Evolutionary conservation across 2,888 invertebrate species (phyloP), one percentile per base, ranked within the genome.

Genomic region (Cepaea hortensis): DNA sequence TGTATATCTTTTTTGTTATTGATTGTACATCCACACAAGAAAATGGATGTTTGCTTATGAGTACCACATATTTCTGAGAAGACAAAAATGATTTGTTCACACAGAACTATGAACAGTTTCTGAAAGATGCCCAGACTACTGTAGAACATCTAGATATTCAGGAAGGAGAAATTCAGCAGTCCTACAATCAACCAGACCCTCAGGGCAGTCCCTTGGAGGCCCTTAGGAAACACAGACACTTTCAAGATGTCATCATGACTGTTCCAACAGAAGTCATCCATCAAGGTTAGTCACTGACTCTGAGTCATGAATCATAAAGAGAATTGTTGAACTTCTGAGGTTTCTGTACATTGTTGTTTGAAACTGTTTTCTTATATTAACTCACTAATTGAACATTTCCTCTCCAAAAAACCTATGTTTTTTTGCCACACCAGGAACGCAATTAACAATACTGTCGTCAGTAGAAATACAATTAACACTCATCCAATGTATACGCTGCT

Each of bases 21-120:
- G 35, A 35, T 35, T 35, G 35, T 35, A 35, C 35, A 35, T 35
- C 35, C 35, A 35, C 35, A 1, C 35, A 35, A 35, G 35, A 35
- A 35, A 35, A 55, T 55, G 55, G 55, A 55, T 55, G 55, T 55
- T 55, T 55, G 55, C 11, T 6, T 9, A 55, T 55, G 11, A 55
- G 11, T 55, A 55, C 55, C 11, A 55, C 11, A 11, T 55, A 55
- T 3, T 9, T 55, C 0, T 55, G 7, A 77, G 9, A 2, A 55
- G 3, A 61, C 15, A 15, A 48, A 65, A 5, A 6, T 68, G 0
- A 79, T 55, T 62, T 48, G 7, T 62, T 62, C 61, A n/a, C 83
- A 18, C 93, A 97, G 97, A 95, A 95, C 93, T 95, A 96, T 85
- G 97, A 97, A 92, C 96, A 96, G 91, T 97, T 96, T 92, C 95